A percentile compares a stretch with the other conserved stretches of the same genome.
phyloP scores from a whole-genome alignment of 1,140 invertebrate genomes.

The Anastrepha ludens region DNA sequence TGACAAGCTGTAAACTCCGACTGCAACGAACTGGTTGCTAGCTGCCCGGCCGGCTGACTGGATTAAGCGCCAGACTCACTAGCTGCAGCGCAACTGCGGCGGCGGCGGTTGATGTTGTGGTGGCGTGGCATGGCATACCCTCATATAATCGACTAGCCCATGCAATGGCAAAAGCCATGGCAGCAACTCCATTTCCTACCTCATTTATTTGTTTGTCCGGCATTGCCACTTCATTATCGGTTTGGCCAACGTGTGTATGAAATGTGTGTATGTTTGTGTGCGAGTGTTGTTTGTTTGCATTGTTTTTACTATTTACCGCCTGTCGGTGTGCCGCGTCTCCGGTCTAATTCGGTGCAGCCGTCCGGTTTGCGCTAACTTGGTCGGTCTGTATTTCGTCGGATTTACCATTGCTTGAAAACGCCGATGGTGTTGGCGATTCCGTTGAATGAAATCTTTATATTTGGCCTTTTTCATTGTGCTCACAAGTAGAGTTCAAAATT shows the following conservation, averaged over 20 bases:
- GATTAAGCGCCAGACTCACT: constrained; percentile 11
- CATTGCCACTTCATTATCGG: constrained; percentile 47
- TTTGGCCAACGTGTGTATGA: not conserved
- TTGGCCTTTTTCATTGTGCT: not conserved
- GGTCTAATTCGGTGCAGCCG: not conserved
- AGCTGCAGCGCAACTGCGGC: not conserved
- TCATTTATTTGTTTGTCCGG: constrained; percentile 37
- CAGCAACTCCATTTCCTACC: constrained; percentile 13
- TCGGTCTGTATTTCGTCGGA: not conserved
- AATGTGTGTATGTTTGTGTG: not conserved
- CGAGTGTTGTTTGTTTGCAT: not conserved
- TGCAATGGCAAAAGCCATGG: not conserved
- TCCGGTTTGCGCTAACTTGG: not conserved
- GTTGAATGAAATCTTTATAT: not conserved
- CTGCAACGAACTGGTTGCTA: constrained; percentile 8
- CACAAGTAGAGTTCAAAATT: not conserved
- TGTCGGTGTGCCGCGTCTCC: not conserved
- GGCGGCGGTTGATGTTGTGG: constrained; percentile 10
- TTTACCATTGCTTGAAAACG: not conserved
- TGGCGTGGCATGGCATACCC: not conserved
- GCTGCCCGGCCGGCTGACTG: not conserved
- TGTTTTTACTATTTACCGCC: constrained; percentile 12
- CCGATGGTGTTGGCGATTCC: not conserved
- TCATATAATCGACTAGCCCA: not conserved
- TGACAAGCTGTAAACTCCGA: not conserved